Base-by-base conservation (phyloP, 2,888 invertebrate species). In the Cantharis rufa region DNA sequence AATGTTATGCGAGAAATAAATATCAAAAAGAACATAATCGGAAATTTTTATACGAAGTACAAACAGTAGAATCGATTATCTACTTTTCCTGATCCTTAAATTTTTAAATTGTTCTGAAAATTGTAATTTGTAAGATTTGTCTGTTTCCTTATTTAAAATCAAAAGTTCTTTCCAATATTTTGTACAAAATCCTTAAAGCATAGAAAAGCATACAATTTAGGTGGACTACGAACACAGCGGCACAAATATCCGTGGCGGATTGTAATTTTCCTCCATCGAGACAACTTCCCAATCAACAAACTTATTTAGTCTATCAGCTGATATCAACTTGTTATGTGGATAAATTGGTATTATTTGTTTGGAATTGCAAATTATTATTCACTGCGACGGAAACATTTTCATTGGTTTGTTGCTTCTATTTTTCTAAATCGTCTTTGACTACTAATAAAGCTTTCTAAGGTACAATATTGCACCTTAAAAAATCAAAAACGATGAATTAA, bases 1-100 rank as follows among this genome's bases (percentile, higher is more conserved):
- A 72, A 72, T 66, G 72, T 72, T 72, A 72, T 66, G 66, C 24
- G 32, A 28, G 72, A 28, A 66, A 72, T 72, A 72, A 72, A 72
- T 62, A 32, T 72, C 32, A 32, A 18, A 72, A 21, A 48, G 64
- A 72, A 72, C 72, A 72, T 72, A 72, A 72, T 66, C 72, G 72
- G n/a, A 72, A 63, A 62, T 18, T 63, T 64, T 72, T 62, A 48
- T 66, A 66, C 64, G 21, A 32, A 48, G 72, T 66, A 24, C 66
- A 66, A 64, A 66, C 63, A 66, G 64, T 32, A 71, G 28, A 48
- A 66, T 72, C 48, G 48, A 48, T 48, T 48, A 48, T 48, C 48
- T 48, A 48, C 48, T 66, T 21, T 66, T 66, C 21, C 18, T 21
- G n/a, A 15, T 21, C 18, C 24, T 66, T 66, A 21, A 66, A 10